phyloP scores from a whole-genome alignment of 2,888 invertebrate species.

The Drosophila parthenogenetica region DNA sequence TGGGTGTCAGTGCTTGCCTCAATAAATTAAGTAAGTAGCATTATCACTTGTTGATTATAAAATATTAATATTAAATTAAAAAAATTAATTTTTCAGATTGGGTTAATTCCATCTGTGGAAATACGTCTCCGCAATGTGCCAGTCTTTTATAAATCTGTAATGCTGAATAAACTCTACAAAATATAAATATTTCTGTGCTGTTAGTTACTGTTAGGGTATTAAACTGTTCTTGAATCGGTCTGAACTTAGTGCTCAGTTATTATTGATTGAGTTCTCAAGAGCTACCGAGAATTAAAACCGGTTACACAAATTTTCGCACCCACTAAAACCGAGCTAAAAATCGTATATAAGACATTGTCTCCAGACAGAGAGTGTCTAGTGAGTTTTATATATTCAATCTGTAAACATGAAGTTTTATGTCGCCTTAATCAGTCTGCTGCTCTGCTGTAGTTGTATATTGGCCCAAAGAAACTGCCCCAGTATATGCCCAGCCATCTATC shows the following conservation, averaged over 20 bases:
- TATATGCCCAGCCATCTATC: conserved; percentile 14
- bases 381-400: background rate
- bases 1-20: background rate
- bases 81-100: background rate
- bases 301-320: background rate
- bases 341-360: conserved; percentile 25
- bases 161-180: background rate
- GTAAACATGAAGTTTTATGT: conserved; percentile 25
- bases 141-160: background rate
- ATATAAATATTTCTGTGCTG: background rate
- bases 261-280: background rate
- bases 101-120: background rate
- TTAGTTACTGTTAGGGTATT: background rate
- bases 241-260: background rate
- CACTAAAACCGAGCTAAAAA: background rate
- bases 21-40: background rate
- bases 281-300: conserved; percentile 18
- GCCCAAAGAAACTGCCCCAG: conserved; percentile 20
- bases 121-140: background rate
- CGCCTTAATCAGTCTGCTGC: conserved; percentile 27
- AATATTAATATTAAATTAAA: background rate
- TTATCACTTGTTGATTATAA: background rate
- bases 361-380: background rate
- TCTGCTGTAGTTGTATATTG: conserved; percentile 23
- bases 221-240: background rate